Percentiles rank a stretch among this genome's conserved stretches.
Evolutionary conservation across 2,113 vertebrate species (phyloP).

Genomic region (Cyanoderma ruficeps): DNA sequence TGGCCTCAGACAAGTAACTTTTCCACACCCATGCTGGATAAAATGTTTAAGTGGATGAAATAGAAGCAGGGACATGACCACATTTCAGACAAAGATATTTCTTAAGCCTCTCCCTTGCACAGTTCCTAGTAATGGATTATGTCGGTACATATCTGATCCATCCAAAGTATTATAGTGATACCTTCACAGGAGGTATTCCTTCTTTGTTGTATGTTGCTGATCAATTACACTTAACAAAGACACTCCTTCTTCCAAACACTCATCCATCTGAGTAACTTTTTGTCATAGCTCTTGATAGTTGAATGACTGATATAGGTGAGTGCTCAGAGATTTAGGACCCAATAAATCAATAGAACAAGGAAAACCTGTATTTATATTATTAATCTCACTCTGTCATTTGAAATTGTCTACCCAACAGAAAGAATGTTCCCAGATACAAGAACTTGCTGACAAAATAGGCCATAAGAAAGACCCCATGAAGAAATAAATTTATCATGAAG

Average conservation of each 20-base stretch:
- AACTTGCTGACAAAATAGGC: slow-evolving; percentile 8
- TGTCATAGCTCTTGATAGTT: background rate
- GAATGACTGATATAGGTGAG: background rate
- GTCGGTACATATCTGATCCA: background rate
- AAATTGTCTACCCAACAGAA: slow-evolving; percentile 15
- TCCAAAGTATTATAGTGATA: background rate
- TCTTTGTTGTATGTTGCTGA: background rate
- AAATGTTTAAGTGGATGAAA: background rate
- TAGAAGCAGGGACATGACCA: background rate
- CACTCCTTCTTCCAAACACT: background rate
- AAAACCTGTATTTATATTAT: slow-evolving; percentile 3
- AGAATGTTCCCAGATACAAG: background rate
- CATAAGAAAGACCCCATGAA: background rate
- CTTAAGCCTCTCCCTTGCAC: background rate
- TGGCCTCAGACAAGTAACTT: background rate
- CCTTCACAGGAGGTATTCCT: background rate
- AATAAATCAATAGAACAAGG: slow-evolving; percentile 28
- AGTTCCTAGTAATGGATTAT: background rate
- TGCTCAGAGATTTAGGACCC: background rate
- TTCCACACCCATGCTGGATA: background rate
- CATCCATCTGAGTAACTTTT: background rate
- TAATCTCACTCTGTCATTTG: slow-evolving; percentile 27
- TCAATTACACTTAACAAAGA: background rate
- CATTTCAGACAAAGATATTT: background rate
- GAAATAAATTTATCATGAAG: slow-evolving; percentile 16